phyloP scores from a whole-genome alignment of 2,888 invertebrate genomes.

The Drosophila ochracea region DNA sequence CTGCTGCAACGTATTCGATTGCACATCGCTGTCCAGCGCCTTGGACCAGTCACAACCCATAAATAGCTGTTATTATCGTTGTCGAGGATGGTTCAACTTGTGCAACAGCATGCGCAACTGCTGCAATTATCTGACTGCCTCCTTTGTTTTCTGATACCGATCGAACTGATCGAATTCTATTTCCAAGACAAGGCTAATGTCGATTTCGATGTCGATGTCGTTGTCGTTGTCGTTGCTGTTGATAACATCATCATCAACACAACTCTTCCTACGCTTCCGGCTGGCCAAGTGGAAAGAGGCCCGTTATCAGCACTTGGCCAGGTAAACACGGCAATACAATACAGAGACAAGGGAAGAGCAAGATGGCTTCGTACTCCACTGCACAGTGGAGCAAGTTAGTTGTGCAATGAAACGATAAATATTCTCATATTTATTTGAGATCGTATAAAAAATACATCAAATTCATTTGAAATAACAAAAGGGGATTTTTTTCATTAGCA shows the following conservation, averaged over 20 bases:
- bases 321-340: slow-evolving; percentile 35
- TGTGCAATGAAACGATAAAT: background rate
- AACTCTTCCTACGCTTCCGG: slow-evolving; percentile 54
- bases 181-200: slow-evolving; percentile 20
- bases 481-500: background rate
- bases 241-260: slow-evolving; percentile 47
- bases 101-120: background rate
- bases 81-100: background rate
- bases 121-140: slow-evolving; percentile 8
- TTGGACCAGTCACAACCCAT: slow-evolving; percentile 84
- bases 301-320: slow-evolving; percentile 32
- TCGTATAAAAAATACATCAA: background rate
- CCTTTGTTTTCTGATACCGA: slow-evolving; percentile 39
- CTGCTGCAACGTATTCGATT: slow-evolving; percentile 80
- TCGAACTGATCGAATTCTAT: slow-evolving; percentile 38
- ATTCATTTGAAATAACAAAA: background rate
- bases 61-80: background rate
- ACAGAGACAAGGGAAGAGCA: slow-evolving; percentile 3
- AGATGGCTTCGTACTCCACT: slow-evolving; percentile 5
- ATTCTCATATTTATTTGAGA: background rate
- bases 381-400: slow-evolving; percentile 35
- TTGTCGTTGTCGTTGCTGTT: slow-evolving; percentile 11
- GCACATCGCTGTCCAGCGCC: slow-evolving; percentile 46
- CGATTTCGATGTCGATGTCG: slow-evolving; percentile 1
- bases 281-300: slow-evolving; percentile 27